A percentile compares a stretch with the other conserved stretches of the same genome.
Evolutionary conservation across 2,113 vertebrate genomes (phyloP).

Genomic region (Chascanopsetta lugubris): DNA sequence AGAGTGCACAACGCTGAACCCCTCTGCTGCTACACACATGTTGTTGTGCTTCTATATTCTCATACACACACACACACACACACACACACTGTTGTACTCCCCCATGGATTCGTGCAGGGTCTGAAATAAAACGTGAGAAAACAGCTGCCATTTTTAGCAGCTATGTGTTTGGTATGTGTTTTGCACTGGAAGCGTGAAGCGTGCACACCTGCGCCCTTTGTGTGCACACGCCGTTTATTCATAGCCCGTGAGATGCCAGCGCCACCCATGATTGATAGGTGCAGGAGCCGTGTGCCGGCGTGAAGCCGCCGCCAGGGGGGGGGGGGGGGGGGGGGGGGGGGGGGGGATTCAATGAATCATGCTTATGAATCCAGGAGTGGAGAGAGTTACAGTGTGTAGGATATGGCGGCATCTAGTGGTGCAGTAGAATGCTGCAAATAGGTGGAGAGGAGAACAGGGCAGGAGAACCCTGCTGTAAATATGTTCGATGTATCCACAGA

Average conservation of each 20-base stretch:
- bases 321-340: too few species aligned
- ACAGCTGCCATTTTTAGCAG: background rate
- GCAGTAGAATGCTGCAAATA: too few species aligned
- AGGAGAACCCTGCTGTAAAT: too few species aligned
- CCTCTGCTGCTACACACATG: background rate
- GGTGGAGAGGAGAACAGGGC: too few species aligned
- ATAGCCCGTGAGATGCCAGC: constrained; percentile 1
- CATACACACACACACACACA: background rate
- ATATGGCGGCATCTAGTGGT: too few species aligned
- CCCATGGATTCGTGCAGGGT: background rate
- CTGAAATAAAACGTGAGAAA: background rate
- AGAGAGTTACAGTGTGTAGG: too few species aligned
- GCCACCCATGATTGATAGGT: background rate
- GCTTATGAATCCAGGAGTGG: too few species aligned
- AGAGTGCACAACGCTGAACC: background rate
- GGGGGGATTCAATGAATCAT: too few species aligned
- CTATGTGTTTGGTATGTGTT: background rate
- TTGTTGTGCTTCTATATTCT: background rate
- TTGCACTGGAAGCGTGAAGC: constrained; percentile 1
- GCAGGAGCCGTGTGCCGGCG: constrained; percentile 6
- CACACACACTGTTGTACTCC: too few species aligned
- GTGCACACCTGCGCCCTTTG: constrained; percentile 4
- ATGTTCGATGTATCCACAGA: too few species aligned
- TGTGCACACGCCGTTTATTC: constrained; percentile 17
- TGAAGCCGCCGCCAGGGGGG: too few species aligned